Evolutionary conservation across 2,113 vertebrate genomes (phyloP).

Genomic region (Cynocephalus volans): DNA sequence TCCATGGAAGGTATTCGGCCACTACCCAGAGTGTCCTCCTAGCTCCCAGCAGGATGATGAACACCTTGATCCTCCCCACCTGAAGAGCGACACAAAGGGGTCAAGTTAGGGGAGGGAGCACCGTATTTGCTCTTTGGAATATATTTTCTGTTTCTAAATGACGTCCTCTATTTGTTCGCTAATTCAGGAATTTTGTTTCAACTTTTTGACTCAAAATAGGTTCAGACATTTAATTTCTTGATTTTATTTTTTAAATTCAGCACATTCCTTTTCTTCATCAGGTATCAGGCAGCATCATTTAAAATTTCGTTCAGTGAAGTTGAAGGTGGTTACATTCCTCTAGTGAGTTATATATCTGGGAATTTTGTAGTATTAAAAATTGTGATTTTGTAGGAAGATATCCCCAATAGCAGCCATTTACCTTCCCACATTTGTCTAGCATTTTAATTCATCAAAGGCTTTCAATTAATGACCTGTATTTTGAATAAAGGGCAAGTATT

Average conservation of each 20-base stretch:
- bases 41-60: background rate
- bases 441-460: background rate
- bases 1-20: background rate
- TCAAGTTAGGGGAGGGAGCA: background rate
- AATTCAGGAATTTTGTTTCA: background rate
- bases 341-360: background rate
- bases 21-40: background rate
- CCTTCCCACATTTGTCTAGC: background rate
- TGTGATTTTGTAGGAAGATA: background rate
- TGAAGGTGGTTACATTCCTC: background rate
- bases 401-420: background rate
- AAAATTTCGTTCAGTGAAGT: background rate
- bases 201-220: background rate
- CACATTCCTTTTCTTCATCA: background rate
- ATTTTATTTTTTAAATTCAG: conserved; percentile 33
- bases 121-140: background rate
- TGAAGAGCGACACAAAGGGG: background rate
- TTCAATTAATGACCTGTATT: background rate
- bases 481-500: conserved; percentile 1
- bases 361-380: conserved; percentile 12
- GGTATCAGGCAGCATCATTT: background rate
- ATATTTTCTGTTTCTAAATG: background rate
- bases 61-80: background rate
- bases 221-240: background rate
- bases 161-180: background rate